Evolutionary conservation across 2,797 vertebrate genomes (phyloP), one percentile per base, ranked within the genome.

Genomic region (Galaxias olidus): DNA sequence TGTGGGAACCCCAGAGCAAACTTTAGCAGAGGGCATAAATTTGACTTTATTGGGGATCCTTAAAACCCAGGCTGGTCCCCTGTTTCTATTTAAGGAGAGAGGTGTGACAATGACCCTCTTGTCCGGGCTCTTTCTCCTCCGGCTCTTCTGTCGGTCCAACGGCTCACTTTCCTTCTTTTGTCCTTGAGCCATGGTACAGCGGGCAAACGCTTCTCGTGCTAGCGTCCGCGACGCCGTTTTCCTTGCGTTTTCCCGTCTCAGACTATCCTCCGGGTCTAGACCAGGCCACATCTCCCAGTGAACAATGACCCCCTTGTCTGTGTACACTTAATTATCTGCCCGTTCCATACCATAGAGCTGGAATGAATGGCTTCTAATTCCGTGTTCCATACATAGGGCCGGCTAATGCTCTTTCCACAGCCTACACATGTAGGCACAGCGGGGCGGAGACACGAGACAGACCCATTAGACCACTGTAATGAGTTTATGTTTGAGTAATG

Each of bases 401-500:
- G 66, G 43, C 82, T 88, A 84, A 88, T 87, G 86, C 69, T 54
- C 79, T 82, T 76, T 79, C 81, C 68, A 71, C 75, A 55, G 53
- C 11, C 20, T 47, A 11, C 46, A 47, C 14, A 47, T 11, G 80
- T 72, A 83, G 84, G 83, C 79, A 75, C 79, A 78, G 81, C 69
- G 72, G 71, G 75, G 80, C 80, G 79, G 75, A 84, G 84, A 85
- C 86, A 79, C 44, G 73, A 86, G 79, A 75, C 85, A 84, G 84
- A 75, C 84, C 87, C 79, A 87, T 90, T 86, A 88, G 80, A 79
- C 75, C 82, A 79, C 62, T 69, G 79, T 89, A 91, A 91, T 90
- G 86, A 91, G 82, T 89, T 91, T 85, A 85, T 77, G 55, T 86
- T 78, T 89, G 88, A 91, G 88, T 90, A 90, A 92, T 90, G 86